Base-by-base conservation (phyloP, 2,113 vertebrate species). In the Bambusicola thoracicus region DNA sequence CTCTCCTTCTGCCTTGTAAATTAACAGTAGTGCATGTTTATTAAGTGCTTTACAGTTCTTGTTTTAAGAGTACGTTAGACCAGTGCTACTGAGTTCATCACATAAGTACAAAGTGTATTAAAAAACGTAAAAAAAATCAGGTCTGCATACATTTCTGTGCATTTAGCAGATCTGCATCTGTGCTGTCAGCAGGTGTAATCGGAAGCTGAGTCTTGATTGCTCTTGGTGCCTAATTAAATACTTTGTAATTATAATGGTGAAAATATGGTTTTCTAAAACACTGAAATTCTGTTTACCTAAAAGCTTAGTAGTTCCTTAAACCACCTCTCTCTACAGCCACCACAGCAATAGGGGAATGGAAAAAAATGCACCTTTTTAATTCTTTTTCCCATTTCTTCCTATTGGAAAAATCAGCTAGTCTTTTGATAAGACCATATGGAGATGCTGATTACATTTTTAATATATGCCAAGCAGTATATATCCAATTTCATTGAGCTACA, bases 261-360 rank as follows among this genome's bases (percentile, higher is more conserved):
- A 95, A 96, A 94, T 90, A 78, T 0, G 6, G 85, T 94, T 96
- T 96, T 96, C 90, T 96, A 96, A 95, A 96, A 95, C 94, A 96
- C 68, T 91, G 94, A 96, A 95, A 96, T 95, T 96, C 95, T 96
- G 79, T 96, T 96, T 96, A 95, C 68, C 88, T 94, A n/a, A 90
- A 94, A 95, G 67, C 90, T 96, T 85, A 89, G 67, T 92, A 69
- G 67, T 80, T 95, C 81, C 72, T 92, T 55, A 82, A 94, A 73
- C 85, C 87, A 83, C 80, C 36, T 12, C 3, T 82, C 72, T 93
- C 49, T 68, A 58, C 55, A 93, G 20, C 29, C 25, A 67, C 63
- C 70, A 92, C 89, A 73, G n/a, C 36, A 27, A 1, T 22, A 70
- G 43, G 74, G 38, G 7, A 94, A 74, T 13, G 66, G 36, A 58